Evolutionary conservation across 1,140 invertebrate genomes (phyloP).

Genomic region (Coelopa frigida): DNA sequence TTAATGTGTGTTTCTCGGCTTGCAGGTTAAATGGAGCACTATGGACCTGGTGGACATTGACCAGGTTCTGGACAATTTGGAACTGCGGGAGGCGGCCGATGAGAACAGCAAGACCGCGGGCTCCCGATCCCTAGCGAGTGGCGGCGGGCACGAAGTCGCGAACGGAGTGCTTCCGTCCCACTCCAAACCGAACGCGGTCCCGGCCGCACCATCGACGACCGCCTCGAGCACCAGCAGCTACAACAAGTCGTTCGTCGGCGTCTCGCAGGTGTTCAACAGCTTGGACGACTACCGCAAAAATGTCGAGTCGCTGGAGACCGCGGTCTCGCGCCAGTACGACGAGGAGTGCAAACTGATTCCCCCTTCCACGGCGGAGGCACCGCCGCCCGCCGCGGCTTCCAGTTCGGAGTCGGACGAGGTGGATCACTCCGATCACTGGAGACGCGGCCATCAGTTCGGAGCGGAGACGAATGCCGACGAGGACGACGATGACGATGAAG

Average conservation of each 20-base stretch:
- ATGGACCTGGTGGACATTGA: conserved; percentile 66
- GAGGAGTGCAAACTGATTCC: conserved; percentile 6
- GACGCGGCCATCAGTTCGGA: no score
- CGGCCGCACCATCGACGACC: background rate
- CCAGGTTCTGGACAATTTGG: conserved; percentile 81
- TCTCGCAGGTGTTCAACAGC: conserved; percentile 54
- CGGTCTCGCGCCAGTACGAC: conserved; percentile 19
- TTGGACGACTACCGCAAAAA: conserved; percentile 56
- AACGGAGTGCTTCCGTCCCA: conserved; percentile 12
- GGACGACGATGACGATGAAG: conserved; percentile 18
- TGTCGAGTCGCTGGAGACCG: conserved; percentile 37
- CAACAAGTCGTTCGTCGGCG: conserved; percentile 28
- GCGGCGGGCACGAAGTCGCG: conserved; percentile 17
- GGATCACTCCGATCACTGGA: no score
- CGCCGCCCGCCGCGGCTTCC: background rate
- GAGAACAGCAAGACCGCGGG: conserved; percentile 47
- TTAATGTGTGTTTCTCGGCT: no score
- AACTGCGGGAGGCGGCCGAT: conserved; percentile 43
- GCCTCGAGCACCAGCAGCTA: background rate
- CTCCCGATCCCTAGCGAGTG: conserved; percentile 44
- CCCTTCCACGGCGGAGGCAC: background rate
- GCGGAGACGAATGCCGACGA: no score
- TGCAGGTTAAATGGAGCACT: conserved; percentile 6
- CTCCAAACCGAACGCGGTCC: no score
- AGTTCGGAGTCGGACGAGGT: background rate